A percentile compares a stretch with the other conserved stretches of the same genome.
Evolutionary conservation across 2,797 vertebrate genomes (phyloP).

Genomic region (Acanthurus tractus): DNA sequence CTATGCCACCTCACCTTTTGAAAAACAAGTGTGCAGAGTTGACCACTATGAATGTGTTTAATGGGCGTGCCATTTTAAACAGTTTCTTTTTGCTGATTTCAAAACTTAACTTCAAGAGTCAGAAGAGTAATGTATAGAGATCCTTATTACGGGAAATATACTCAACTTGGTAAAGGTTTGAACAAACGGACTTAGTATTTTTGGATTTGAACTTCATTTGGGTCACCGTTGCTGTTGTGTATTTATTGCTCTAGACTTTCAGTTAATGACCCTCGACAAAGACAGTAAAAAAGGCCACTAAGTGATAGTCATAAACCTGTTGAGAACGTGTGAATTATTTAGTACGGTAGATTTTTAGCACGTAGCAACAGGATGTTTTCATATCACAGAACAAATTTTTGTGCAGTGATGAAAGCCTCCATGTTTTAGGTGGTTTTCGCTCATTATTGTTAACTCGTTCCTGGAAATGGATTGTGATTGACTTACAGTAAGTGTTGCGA

Average conservation of each 20-base stretch:
- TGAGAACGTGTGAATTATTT: no score
- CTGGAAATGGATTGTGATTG: neutral
- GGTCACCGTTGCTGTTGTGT: neutral
- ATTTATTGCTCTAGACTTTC: neutral
- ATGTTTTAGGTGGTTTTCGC: neutral
- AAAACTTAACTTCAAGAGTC: neutral
- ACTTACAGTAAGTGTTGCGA: neutral
- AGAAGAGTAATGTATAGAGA: neutral
- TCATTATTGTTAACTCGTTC: conserved; percentile 6
- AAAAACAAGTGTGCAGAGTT: neutral
- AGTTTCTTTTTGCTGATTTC: neutral
- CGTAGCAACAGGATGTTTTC: neutral
- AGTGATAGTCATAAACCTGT: neutral
- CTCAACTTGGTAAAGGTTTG: neutral
- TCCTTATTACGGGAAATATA: neutral
- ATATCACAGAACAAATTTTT: neutral
- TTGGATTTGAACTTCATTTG: neutral
- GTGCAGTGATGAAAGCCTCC: neutral
- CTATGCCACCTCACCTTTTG: neutral
- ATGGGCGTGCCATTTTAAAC: no score
- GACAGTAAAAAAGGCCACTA: neutral
- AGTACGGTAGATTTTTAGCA: no score
- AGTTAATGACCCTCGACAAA: neutral
- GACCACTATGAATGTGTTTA: neutral
- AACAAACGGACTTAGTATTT: neutral